A percentile compares a stretch with the other conserved stretches of the same genome.
Evolutionary conservation across 1,140 invertebrate species (phyloP).

Genomic region (Copidosoma floridanum): DNA sequence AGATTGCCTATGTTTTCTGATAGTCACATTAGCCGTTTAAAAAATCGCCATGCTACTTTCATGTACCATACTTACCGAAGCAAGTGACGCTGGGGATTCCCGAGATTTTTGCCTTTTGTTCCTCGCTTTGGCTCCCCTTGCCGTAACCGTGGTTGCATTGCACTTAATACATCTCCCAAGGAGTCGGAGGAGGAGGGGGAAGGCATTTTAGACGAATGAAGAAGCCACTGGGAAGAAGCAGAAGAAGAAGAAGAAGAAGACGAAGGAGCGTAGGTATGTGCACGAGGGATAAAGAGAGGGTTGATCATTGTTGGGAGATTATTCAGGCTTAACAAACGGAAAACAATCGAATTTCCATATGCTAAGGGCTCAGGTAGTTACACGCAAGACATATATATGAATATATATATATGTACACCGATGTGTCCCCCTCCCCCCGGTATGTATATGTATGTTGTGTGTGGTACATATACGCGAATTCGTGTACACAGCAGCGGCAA

Average conservation of each 20-base stretch:
- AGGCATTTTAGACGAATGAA: conserved; percentile 12
- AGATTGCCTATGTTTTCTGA: conserved; percentile 41
- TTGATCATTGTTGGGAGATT: neutral
- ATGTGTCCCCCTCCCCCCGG: too few species aligned
- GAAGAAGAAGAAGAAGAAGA: too few species aligned
- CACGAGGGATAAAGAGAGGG: too few species aligned
- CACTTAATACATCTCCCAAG: neutral
- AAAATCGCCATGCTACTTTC: conserved; percentile 44
- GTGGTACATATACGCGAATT: too few species aligned
- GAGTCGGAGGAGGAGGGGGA: too few species aligned
- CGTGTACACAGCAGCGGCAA: too few species aligned
- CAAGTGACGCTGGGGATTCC: conserved; percentile 11
- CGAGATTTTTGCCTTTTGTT: neutral
- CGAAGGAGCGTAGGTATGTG: too few species aligned
- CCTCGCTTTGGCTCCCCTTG: neutral
- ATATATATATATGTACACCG: too few species aligned
- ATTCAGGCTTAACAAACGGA: conserved; percentile 5
- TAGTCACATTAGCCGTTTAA: conserved; percentile 36
- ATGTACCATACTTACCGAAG: conserved; percentile 38
- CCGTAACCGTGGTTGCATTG: neutral
- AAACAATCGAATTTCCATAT: conserved; percentile 24
- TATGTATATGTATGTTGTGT: too few species aligned
- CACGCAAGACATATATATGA: too few species aligned
- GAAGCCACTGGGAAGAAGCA: neutral
- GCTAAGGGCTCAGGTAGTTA: conserved; percentile 5